Conservation (phyloP, 2,113 vertebrate species). For the Proterorhinus semilunaris region DNA sequence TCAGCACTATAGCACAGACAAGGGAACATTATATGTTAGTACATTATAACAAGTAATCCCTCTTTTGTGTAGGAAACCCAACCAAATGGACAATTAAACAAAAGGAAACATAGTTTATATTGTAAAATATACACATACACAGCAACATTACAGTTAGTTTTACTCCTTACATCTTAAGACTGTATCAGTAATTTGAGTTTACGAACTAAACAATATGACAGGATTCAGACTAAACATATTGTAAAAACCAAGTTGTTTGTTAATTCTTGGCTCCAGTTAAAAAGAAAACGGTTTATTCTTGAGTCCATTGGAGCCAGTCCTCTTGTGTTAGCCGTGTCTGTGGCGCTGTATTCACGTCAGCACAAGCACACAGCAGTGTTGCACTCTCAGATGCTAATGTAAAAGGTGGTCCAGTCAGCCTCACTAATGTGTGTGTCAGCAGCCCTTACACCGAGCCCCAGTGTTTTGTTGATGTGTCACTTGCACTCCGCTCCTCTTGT, state of each 20-base stretch:
- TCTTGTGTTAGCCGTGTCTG: background rate
- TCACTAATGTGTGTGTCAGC: conserved; percentile 77
- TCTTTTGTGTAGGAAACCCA: no score
- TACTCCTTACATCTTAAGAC: no score
- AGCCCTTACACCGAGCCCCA: conserved; percentile 77
- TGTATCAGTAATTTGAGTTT: no score
- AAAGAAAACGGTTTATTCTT: background rate
- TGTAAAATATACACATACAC: no score
- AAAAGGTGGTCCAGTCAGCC: conserved; percentile 42
- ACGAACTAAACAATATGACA: no score
- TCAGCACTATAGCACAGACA: conserved; percentile 31
- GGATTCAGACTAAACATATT: no score
- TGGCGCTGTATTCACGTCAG: background rate
- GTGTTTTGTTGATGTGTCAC: conserved; percentile 88
- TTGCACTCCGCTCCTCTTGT: conserved; percentile 82
- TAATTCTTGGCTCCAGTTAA: background rate
- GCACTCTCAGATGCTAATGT: conserved; percentile 35
- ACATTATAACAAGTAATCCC: background rate
- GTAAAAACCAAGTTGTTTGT: background rate
- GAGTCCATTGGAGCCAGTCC: background rate
- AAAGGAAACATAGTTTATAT: background rate
- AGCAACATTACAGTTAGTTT: no score
- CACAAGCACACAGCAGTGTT: conserved; percentile 15
- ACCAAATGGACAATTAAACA: no score
- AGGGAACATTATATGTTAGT: background rate